Conservation (phyloP, 2,113 vertebrate genomes). For the Plestiodon gilberti region DNA sequence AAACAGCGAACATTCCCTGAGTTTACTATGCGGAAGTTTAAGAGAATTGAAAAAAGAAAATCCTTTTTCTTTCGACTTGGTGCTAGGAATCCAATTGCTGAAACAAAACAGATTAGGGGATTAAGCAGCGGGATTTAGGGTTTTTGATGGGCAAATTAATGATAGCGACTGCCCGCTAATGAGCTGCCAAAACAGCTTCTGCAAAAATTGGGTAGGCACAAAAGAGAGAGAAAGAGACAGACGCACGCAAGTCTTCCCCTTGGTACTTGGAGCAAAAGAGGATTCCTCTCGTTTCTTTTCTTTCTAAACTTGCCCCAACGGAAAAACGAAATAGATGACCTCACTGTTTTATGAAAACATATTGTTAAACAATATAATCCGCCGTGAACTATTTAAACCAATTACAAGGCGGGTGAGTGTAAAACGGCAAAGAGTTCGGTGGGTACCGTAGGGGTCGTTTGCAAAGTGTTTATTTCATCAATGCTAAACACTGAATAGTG, state of each 20-base stretch:
- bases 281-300: background rate
- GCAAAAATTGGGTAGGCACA: too few species aligned
- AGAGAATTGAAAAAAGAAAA: background rate
- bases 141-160: slow-evolving; percentile 57
- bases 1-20: background rate
- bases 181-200: background rate
- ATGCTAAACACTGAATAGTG: too few species aligned
- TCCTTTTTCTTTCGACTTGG: slow-evolving; percentile 42
- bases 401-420: background rate
- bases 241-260: background rate
- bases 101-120: slow-evolving; percentile 67
- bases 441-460: too few species aligned
- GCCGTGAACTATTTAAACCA: background rate
- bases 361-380: too few species aligned
- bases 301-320: background rate
- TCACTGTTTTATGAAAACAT: too few species aligned
- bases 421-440: background rate
- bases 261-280: background rate
- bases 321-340: background rate
- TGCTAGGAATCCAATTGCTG: slow-evolving; percentile 60
- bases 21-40: slow-evolving; percentile 50
- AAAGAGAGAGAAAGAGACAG: too few species aligned
- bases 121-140: slow-evolving; percentile 56
- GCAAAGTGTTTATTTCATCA: too few species aligned
- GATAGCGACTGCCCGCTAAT: slow-evolving; percentile 21